A percentile compares a stretch with the other conserved stretches of the same genome.
Conservation (phyloP, 2,113 vertebrate species). For the Peromyscus polionotus region DNA sequence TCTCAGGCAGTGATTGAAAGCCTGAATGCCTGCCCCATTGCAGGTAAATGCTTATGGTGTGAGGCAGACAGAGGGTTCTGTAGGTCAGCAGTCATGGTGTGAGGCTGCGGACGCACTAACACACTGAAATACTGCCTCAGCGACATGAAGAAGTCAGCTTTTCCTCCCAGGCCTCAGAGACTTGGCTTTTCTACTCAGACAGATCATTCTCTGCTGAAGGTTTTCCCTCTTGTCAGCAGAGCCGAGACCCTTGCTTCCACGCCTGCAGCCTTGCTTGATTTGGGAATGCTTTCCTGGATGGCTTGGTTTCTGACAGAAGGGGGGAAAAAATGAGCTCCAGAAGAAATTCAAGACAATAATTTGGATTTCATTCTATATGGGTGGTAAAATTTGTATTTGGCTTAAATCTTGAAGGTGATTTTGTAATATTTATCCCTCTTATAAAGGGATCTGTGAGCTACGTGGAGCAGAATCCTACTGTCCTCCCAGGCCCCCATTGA, state of each 20-base stretch:
- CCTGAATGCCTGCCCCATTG: not conserved
- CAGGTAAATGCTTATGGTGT: not conserved
- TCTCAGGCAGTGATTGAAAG: not conserved
- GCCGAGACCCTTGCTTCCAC: not conserved
- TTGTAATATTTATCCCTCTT: conserved; percentile 40
- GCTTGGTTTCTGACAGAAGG: conserved; percentile 1
- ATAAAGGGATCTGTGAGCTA: not conserved
- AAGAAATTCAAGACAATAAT: conserved; percentile 41
- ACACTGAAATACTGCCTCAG: not conserved
- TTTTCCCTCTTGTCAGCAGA: not conserved
- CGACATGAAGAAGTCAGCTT: not conserved
- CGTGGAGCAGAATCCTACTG: not conserved
- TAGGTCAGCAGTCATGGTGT: not conserved
- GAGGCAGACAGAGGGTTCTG: not conserved
- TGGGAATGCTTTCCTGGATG: not conserved
- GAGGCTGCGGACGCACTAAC: not conserved
- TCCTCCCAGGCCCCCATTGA: not conserved
- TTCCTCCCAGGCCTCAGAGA: not conserved
- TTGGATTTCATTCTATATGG: conserved; percentile 30
- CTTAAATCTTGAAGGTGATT: conserved; percentile 53
- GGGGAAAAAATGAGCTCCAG: not conserved
- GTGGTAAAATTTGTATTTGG: not conserved
- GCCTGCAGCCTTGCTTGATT: not conserved
- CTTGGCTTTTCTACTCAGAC: conserved; percentile 16
- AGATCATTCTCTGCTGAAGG: not conserved